Percentiles rank a stretch among this genome's conserved stretches.
Evolutionary conservation across 2,888 invertebrate genomes (phyloP).

Genomic region (Hirtodrosophila histrioides): DNA sequence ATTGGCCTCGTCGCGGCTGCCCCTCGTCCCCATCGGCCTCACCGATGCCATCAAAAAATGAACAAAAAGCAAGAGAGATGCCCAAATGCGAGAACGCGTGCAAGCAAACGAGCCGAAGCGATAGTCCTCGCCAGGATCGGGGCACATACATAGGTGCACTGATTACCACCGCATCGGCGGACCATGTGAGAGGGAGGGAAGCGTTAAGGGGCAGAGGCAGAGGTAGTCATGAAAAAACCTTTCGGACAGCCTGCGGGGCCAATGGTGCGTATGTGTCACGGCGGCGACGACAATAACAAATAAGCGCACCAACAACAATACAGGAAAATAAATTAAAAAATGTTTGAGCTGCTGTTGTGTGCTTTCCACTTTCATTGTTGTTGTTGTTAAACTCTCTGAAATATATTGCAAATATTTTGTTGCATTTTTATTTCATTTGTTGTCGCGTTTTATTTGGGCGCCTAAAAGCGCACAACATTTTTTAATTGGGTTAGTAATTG

Average conservation of each 20-base stretch:
- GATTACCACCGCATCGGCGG: conserved; percentile 59
- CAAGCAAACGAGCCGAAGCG: conserved; percentile 77
- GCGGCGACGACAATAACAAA: conserved; percentile 37
- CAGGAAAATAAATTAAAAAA: conserved; percentile 67
- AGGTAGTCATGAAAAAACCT: conserved; percentile 25
- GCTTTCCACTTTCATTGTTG: conserved; percentile 16
- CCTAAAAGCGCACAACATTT: conserved; percentile 77
- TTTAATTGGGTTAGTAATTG: conserved; percentile 83
- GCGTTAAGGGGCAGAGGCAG: conserved; percentile 7
- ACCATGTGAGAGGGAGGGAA: conserved; percentile 3
- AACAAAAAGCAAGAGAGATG: conserved; percentile 79
- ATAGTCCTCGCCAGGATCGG: conserved; percentile 69
- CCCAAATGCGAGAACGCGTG: conserved; percentile 74
- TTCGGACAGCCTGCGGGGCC: conserved; percentile 60
- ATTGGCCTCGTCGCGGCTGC: conserved; percentile 46
- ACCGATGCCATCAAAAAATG: conserved; percentile 65
- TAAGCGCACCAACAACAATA: conserved; percentile 17
- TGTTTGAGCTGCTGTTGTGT: conserved; percentile 55
- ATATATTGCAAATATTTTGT: conserved; percentile 66
- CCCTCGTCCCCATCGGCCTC: conserved; percentile 19
- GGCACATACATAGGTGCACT: conserved; percentile 68
- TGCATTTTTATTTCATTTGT: conserved; percentile 46
- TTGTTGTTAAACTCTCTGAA: conserved; percentile 55
- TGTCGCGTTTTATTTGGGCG: conserved; percentile 56
- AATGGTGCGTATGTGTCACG: conserved; percentile 77